A percentile compares a stretch with the other conserved stretches of the same genome.
Conservation (phyloP, 2,113 vertebrate genomes). For the Thymallus thymallus region DNA sequence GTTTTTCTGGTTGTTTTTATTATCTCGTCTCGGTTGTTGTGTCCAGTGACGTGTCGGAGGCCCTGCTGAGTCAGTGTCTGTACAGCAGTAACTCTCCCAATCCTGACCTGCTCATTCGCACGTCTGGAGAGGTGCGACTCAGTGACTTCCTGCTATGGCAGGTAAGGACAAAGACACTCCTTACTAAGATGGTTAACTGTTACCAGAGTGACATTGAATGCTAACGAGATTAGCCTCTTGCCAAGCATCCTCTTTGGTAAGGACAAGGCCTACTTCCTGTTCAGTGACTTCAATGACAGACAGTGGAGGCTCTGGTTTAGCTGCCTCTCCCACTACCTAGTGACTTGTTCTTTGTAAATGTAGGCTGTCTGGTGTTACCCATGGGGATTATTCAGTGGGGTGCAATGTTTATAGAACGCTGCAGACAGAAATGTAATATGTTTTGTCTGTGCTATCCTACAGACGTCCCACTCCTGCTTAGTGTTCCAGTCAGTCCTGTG, state of each 20-base stretch:
- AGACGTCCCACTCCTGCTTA: constrained; percentile 95
- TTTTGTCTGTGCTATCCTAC: constrained; percentile 42
- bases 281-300: too few species aligned
- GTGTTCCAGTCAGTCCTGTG: constrained; percentile 94
- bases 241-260: too few species aligned
- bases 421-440: constrained; percentile 1
- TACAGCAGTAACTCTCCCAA: constrained; percentile 92
- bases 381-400: too few species aligned
- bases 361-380: too few species aligned
- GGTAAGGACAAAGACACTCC: constrained; percentile 67
- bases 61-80: constrained; percentile 88
- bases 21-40: constrained; percentile 11
- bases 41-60: constrained; percentile 88
- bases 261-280: too few species aligned
- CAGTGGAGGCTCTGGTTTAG: too few species aligned
- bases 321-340: too few species aligned
- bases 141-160: constrained; percentile 99
- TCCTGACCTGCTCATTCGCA: constrained; percentile 93
- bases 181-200: too few species aligned
- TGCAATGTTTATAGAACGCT: background rate
- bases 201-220: too few species aligned
- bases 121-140: constrained; percentile 94
- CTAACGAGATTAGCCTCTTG: too few species aligned
- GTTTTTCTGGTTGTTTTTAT: too few species aligned
- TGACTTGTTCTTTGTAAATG: too few species aligned